Evolutionary conservation across 2,113 vertebrate species (phyloP).

Genomic region (Grallaria varia): DNA sequence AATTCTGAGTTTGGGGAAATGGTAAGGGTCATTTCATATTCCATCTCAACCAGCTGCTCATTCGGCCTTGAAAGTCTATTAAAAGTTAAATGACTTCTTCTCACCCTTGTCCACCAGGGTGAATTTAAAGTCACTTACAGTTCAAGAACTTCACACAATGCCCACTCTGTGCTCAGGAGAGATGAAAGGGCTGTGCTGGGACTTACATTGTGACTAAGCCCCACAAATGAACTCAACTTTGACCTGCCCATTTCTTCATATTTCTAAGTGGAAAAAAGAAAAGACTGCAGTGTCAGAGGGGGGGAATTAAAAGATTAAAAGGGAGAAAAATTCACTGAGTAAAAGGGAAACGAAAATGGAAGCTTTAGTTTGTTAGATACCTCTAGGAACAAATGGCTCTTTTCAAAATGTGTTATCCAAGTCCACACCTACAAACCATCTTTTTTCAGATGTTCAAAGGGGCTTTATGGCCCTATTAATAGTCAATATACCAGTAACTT

Average conservation of each 20-base stretch:
- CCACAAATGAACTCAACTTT: conserved; percentile 54
- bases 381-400: neutral
- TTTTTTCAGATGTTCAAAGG: neutral
- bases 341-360: conserved; percentile 18
- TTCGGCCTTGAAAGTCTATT: conserved; percentile 50
- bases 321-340: conserved; percentile 1
- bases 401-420: neutral
- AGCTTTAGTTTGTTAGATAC: neutral
- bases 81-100: conserved; percentile 56
- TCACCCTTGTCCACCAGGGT: conserved; percentile 49
- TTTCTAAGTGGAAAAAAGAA: conserved; percentile 32
- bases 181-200: conserved; percentile 51
- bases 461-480: neutral
- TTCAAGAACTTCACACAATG: conserved; percentile 65
- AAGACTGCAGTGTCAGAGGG: neutral
- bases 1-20: conserved; percentile 22
- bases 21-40: conserved; percentile 35
- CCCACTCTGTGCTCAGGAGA: conserved; percentile 12
- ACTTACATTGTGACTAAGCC: conserved; percentile 41
- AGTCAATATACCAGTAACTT: neutral
- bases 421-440: neutral
- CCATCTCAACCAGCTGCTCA: conserved; percentile 32
- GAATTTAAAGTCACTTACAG: conserved; percentile 64
- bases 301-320: conserved; percentile 16
- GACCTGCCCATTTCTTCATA: conserved; percentile 61